phyloP scores from a whole-genome alignment of 2,797 vertebrate species.

The Anabas testudineus region DNA sequence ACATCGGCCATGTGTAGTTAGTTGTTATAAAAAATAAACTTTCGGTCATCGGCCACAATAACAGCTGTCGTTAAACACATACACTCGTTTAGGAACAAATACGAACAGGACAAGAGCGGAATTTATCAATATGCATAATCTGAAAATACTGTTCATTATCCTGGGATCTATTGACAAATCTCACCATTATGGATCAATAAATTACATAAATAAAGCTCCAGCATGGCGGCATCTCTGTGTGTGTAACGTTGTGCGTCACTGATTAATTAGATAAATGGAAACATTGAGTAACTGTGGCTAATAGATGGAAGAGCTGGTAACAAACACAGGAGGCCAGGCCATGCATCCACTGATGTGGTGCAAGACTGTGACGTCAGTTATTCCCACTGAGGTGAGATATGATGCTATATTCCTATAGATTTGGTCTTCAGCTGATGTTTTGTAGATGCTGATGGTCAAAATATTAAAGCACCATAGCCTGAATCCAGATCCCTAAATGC shows the following conservation, averaged over 20 bases:
- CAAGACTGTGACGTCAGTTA: not conserved
- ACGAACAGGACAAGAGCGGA: not conserved
- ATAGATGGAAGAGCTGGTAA: slow-evolving; percentile 6
- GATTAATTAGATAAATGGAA: slow-evolving; percentile 58
- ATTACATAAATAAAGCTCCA: slow-evolving; percentile 40
- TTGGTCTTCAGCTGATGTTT: not conserved
- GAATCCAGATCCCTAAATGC: not conserved
- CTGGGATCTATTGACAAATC: slow-evolving; percentile 22
- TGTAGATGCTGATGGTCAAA: not conserved
- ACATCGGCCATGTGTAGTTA: slow-evolving; percentile 39
- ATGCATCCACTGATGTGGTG: not conserved
- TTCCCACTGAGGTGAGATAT: not conserved
- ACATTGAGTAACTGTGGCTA: slow-evolving; percentile 33
- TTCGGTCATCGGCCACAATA: slow-evolving; percentile 7
- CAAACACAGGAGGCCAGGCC: not conserved
- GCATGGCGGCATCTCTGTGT: not conserved
- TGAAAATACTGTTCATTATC: slow-evolving; percentile 22
- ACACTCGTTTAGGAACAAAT: not conserved
- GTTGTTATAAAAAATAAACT: slow-evolving; percentile 35
- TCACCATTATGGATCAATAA: slow-evolving; percentile 43
- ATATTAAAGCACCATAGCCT: not conserved
- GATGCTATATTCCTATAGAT: too few relatives aligned
- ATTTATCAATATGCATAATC: slow-evolving; percentile 7
- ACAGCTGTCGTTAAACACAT: not conserved
- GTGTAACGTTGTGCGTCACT: slow-evolving; percentile 18